phyloP scores from a whole-genome alignment of 2,888 invertebrate species.

The Thymelicus lineola region DNA sequence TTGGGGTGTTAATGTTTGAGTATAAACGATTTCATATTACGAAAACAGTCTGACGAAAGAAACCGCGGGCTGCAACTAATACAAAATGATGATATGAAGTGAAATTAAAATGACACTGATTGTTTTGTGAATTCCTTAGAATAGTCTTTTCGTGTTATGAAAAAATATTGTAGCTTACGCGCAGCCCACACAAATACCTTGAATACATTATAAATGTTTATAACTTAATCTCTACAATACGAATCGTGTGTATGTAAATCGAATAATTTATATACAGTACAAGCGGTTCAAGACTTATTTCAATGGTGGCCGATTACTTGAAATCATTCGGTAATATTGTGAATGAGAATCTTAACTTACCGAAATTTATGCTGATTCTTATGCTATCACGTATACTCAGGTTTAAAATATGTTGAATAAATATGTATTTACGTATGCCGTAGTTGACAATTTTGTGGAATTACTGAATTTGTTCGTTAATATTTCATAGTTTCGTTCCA shows the following conservation, averaged over 20 bases:
- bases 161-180: slow-evolving; percentile 5
- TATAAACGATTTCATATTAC: too few species aligned
- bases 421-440: background rate
- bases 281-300: slow-evolving; percentile 11
- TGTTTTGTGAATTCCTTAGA: background rate
- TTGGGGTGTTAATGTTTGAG: too few species aligned
- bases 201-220: slow-evolving; percentile 37
- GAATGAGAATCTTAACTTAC: background rate
- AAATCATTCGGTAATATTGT: slow-evolving; percentile 11
- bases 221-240: slow-evolving; percentile 31
- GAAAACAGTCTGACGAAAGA: too few species aligned
- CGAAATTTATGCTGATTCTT: slow-evolving; percentile 1
- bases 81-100: too few species aligned
- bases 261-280: slow-evolving; percentile 30
- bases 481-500: too few species aligned
- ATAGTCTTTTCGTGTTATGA: background rate
- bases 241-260: slow-evolving; percentile 23
- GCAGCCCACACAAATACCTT: slow-evolving; percentile 30
- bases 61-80: too few species aligned
- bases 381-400: slow-evolving; percentile 9
- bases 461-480: background rate
- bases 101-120: background rate
- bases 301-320: slow-evolving; percentile 26
- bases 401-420: slow-evolving; percentile 7
- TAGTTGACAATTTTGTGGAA: background rate